Evolutionary conservation across 2,113 vertebrate species (phyloP).

Genomic region (Percopsis transmontana): DNA sequence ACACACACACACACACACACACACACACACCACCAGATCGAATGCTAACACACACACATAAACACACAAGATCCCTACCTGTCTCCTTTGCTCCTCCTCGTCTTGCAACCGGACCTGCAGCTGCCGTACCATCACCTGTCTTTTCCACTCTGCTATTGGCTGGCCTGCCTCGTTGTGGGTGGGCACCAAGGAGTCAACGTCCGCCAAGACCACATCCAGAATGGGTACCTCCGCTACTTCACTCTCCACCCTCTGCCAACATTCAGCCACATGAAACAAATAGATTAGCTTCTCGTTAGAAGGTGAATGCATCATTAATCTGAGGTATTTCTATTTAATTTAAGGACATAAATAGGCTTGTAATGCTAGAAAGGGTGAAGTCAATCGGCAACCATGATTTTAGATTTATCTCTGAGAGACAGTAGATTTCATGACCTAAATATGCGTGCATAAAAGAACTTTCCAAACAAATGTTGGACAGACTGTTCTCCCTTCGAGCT

Average conservation of each 20-base stretch:
- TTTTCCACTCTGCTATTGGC: conserved; percentile 93
- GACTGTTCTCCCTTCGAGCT: too few relatives aligned
- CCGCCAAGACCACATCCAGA: conserved; percentile 68
- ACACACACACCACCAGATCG: background rate
- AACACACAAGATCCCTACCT: conserved; percentile 67
- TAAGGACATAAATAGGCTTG: too few relatives aligned
- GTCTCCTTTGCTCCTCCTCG: conserved; percentile 66
- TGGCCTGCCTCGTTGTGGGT: conserved; percentile 85
- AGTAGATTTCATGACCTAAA: too few relatives aligned
- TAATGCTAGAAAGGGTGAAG: too few relatives aligned
- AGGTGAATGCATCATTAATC: too few relatives aligned
- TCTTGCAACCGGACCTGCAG: conserved; percentile 81
- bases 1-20: background rate
- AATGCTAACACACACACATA: background rate
- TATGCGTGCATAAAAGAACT: too few relatives aligned
- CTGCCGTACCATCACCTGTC: conserved; percentile 93
- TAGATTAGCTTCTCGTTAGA: too few relatives aligned
- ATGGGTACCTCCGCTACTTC: conserved; percentile 38
- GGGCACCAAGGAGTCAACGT: conserved; percentile 88
- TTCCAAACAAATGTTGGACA: too few relatives aligned
- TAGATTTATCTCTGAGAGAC: too few relatives aligned
- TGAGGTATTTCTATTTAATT: too few relatives aligned
- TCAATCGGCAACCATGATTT: too few relatives aligned
- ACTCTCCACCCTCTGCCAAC: conserved; percentile 57
- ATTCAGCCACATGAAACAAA: background rate